Conservation (phyloP, 2,888 invertebrate species). For the Lomographa bimaculata region DNA sequence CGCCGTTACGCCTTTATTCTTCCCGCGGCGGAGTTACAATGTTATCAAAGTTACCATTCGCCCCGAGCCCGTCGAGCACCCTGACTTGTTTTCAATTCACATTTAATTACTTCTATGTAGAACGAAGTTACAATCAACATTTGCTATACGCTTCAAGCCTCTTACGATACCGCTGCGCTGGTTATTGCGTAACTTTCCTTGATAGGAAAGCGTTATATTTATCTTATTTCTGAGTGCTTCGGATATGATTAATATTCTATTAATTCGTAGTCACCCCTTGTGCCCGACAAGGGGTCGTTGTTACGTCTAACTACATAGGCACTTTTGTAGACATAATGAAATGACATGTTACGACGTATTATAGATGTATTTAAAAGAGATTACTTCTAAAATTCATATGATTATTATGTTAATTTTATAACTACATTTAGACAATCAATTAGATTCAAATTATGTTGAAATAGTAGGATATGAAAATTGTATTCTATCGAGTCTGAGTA, state of each 20-base stretch:
- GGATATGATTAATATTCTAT: constrained; percentile 11
- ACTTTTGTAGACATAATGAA: no score
- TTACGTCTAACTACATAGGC: no score
- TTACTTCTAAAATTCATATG: no score
- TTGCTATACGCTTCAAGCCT: constrained; percentile 32
- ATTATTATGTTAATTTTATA: no score
- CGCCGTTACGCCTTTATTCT: constrained; percentile 33
- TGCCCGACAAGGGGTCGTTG: no score
- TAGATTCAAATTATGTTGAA: no score
- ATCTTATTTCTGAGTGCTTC: constrained; percentile 10
- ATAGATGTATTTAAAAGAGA: no score
- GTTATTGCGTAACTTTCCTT: constrained; percentile 17
- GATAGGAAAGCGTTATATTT: constrained; percentile 13
- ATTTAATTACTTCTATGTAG: constrained; percentile 53
- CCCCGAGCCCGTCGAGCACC: constrained; percentile 34
- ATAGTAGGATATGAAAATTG: no score
- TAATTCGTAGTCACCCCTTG: constrained; percentile 1
- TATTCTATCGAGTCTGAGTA: no score
- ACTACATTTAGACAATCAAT: no score
- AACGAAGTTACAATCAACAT: constrained; percentile 42
- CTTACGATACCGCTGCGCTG: constrained; percentile 26
- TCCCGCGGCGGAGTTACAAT: constrained; percentile 34
- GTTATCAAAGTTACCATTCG: constrained; percentile 40
- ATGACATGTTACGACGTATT: no score
- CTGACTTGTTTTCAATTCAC: constrained; percentile 57